Base-by-base conservation (phyloP, 2,888 invertebrate genomes). In the Fragum whitleyi region DNA sequence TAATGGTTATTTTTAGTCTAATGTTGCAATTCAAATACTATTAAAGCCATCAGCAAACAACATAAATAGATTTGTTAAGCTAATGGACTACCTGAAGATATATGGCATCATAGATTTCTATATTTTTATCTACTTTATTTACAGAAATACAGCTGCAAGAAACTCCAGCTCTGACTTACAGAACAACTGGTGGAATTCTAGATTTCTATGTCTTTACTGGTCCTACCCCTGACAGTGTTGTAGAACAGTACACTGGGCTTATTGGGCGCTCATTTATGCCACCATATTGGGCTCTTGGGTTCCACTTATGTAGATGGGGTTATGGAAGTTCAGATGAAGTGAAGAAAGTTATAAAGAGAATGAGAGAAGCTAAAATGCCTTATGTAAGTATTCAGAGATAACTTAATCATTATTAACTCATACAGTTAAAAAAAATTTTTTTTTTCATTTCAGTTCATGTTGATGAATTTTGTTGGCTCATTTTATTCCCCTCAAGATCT, bases 191-290 rank as follows among this genome's bases (percentile, higher is more conserved):
- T 16, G 97, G 97, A 0, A 95, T 97, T 11, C 94, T 97, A 3
- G 96, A 97, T 92, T 95, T 97, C 71, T 96, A 96, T 92, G 94
- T 97, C 79, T 96, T 97, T 91, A 88, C 96, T 89, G 97, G 97
- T 0, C 96, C 97, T 0, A 94, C 95, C 0, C 97, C 97, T 0
- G 88, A 91, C 68, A 94, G 95, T 57, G 94, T 95, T 6, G 91
- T 95, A 28, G 86, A 90, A 53, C 91, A 91, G 74, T 92, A 91
- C 81, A 89, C 90, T 53, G 87, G 86, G 72, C 87, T 92, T 39
- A 87, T 92, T 79, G 91, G 91, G 67, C 87, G 81, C 16, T 78
- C 90, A 7, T 90, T 90, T 77, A 89, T 92, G 90, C 92, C 91
- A 16, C 92, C 92, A 21, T 92, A 96, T 92, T 98, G 97, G 97